Percentiles rank a stretch among this genome's conserved stretches.
phyloP scores from a whole-genome alignment of 2,888 invertebrate species.

The Meliscaeva auricollis region DNA sequence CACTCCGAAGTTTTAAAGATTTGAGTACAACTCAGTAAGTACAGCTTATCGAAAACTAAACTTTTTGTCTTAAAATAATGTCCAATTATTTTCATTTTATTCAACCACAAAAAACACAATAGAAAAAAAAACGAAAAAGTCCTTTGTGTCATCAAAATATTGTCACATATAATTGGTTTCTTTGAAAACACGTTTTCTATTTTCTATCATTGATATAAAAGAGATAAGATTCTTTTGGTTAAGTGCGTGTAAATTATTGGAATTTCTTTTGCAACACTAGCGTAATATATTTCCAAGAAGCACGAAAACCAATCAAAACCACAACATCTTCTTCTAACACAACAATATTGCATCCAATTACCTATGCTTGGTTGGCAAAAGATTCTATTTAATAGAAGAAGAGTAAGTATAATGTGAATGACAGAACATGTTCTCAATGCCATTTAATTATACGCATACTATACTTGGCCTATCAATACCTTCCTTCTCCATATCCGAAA shows the following conservation, averaged over 20 bases:
- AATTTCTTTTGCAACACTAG: conserved; percentile 9
- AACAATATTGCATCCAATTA: conserved; percentile 48
- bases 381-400: conserved; percentile 22
- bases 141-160: conserved; percentile 3
- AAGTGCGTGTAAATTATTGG: conserved; percentile 5
- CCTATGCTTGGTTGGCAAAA: conserved; percentile 54
- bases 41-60: too few species aligned
- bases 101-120: too few species aligned
- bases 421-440: conserved; percentile 18
- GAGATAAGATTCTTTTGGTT: background rate
- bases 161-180: conserved; percentile 1
- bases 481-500: background rate
- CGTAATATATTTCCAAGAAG: background rate
- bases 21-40: too few species aligned
- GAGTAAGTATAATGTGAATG: conserved; percentile 42
- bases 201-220: background rate
- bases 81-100: too few species aligned
- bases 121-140: background rate
- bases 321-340: background rate
- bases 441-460: conserved; percentile 59
- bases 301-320: conserved; percentile 21
- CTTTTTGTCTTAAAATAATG: too few species aligned
- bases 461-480: conserved; percentile 12
- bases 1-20: too few species aligned
- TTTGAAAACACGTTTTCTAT: conserved; percentile 8